Evolutionary conservation across 2,888 invertebrate species (phyloP), one percentile per base, ranked within the genome.

Genomic region (Cotesia congregata): DNA sequence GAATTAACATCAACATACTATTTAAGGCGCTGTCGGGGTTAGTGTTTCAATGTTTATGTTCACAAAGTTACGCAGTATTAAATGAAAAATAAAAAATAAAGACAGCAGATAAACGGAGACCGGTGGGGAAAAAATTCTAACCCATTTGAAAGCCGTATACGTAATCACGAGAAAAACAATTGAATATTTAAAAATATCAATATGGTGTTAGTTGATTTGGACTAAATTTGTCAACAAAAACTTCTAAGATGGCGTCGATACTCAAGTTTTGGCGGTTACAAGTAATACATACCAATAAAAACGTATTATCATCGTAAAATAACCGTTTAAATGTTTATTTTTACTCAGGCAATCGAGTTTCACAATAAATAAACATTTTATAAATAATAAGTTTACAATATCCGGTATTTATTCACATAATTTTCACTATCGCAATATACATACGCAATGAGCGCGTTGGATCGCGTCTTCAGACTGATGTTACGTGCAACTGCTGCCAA

Each of bases 201-300:
- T 78, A 78, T 79, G 79, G 74, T 80, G 76, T 80, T 74, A 9
- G 59, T 17, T 20, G 40, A 60, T 62, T 62, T 64, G 20, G 50
- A 50, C 12, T 39, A 39, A 50, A 84, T 84, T 85, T 85, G 85
- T 87, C 87, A 88, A 88, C 88, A 87, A 86, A 80, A 82, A 80
- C 80, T 83, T 83, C 82, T 83, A 88, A 88, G 86, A 88, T 88
- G 88, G 88, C 88, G 88, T 86, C 85, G 82, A 80, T 76, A 83
- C 76, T 79, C 78, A 77, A 84, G 83, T 88, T 88, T 88, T 87
- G 88, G 88, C 88, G 88, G 87, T 86, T 86, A 84, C 82, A 77
- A 78, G 71, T 74, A 70, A 62, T 17, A 74, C 72, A 75, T 77
- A 77, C 71, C 30, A 64, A 72, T 40, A 70, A 68, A 41, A 41